Evolutionary conservation across 2,797 vertebrate genomes (phyloP).

Genomic region (Emydoidea blandingii): DNA sequence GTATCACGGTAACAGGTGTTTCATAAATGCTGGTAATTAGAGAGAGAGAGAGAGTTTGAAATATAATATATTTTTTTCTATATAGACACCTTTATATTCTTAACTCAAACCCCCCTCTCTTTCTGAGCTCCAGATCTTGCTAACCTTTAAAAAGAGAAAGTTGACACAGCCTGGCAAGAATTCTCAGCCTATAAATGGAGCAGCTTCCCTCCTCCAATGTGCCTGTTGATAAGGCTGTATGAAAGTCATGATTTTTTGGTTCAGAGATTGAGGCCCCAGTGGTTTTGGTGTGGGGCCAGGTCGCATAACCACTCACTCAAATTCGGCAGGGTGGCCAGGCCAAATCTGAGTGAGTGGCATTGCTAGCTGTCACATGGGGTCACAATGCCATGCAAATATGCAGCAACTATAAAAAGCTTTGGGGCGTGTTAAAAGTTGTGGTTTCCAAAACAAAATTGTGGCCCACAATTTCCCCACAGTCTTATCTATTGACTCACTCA

Average conservation of each 20-base stretch:
- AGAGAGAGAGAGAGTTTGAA: slow-evolving; percentile 30
- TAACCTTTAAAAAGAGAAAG: slow-evolving; percentile 45
- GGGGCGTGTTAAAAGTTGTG: background rate
- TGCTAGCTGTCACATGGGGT: background rate
- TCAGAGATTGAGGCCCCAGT: too few relatives aligned
- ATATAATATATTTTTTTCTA: background rate
- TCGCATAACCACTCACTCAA: too few relatives aligned
- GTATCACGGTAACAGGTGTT: fast-evolving
- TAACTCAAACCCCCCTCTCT: background rate
- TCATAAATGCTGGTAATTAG: slow-evolving; percentile 13
- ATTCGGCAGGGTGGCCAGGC: too few relatives aligned
- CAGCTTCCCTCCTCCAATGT: background rate
- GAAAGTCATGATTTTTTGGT: too few relatives aligned
- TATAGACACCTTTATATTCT: background rate
- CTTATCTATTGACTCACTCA: background rate
- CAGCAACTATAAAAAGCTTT: background rate
- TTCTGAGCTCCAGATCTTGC: fast-evolving
- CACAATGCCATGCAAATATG: background rate
- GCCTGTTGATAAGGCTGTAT: background rate
- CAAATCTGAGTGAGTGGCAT: too few relatives aligned
- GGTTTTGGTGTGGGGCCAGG: too few relatives aligned
- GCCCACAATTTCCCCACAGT: background rate
- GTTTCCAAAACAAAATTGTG: background rate
- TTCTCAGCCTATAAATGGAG: background rate
- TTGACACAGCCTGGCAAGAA: background rate